Conservation (phyloP, 2,797 vertebrate genomes). For the Siniperca obscura region DNA sequence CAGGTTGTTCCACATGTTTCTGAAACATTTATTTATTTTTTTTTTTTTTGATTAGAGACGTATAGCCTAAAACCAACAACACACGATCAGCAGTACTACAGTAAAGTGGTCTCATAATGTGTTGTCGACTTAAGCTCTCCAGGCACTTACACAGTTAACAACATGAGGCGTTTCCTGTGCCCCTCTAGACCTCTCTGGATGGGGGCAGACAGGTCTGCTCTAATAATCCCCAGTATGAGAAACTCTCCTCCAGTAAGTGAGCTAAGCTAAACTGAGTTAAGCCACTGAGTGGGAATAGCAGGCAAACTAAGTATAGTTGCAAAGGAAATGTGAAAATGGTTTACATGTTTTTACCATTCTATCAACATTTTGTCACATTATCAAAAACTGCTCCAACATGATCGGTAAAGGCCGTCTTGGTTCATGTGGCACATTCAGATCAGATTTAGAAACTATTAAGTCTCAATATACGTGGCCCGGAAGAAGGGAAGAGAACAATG, state of each 20-base stretch:
- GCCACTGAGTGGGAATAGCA: conserved; percentile 31
- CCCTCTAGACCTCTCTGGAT: conserved; percentile 9
- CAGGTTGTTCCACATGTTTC: neutral
- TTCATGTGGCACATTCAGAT: neutral
- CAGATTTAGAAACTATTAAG: neutral
- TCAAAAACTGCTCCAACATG: neutral
- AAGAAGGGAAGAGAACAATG: neutral
- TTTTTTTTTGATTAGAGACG: neutral
- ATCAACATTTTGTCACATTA: neutral
- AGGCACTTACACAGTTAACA: conserved; percentile 17
- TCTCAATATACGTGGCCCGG: neutral
- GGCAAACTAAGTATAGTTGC: neutral
- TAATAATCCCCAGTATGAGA: conserved; percentile 64
- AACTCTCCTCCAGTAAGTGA: conserved; percentile 58
- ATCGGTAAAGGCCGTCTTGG: neutral
- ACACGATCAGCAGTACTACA: neutral
- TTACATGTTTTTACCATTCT: neutral
- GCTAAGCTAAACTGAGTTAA: conserved; percentile 54
- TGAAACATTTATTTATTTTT: neutral
- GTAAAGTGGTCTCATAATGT: neutral
- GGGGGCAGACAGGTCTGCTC: conserved; percentile 15
- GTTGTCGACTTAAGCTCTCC: conserved; percentile 16
- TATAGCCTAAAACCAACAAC: neutral
- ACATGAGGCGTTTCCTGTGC: conserved; percentile 20
- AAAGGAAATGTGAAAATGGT: neutral